These are phyloP conservation scores for Varanus salvator DNA, from an alignment of 2,113 vertebrate species.

Conservation along the genomic window DNA sequence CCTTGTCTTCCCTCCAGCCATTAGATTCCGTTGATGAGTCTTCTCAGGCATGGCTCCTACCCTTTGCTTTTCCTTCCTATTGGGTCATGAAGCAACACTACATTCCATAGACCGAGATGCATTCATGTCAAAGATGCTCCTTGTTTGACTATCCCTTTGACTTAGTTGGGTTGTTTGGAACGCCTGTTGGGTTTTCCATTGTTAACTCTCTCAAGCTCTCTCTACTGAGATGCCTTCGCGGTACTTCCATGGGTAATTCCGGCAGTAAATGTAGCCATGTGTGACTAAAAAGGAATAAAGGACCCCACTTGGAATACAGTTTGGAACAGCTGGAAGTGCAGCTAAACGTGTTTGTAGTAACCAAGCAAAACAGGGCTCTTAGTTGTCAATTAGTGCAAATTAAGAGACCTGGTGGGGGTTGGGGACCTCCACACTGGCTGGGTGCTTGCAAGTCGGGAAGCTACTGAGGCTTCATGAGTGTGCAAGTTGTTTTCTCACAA, in stretches of 20 bases:
- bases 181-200: not conserved
- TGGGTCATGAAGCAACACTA: not conserved
- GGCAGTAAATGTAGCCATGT: not conserved
- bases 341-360: not conserved
- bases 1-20: conserved; percentile 16
- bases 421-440: not conserved
- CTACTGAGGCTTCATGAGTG: not conserved
- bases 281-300: not conserved
- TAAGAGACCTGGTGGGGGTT: not conserved
- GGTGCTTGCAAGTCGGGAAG: not conserved
- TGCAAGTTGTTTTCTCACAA: not conserved
- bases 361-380: not conserved
- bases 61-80: not conserved
- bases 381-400: not conserved
- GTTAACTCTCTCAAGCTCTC: too few relatives aligned
- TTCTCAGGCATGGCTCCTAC: not conserved
- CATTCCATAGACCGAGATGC: not conserved
- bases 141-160: not conserved
- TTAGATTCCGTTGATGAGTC: not conserved
- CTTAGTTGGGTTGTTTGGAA: too few relatives aligned
- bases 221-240: too few relatives aligned
- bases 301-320: not conserved
- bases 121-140: not conserved
- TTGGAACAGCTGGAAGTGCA: not conserved
- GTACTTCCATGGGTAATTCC: not conserved